phyloP scores from a whole-genome alignment of 2,888 invertebrate species.

The Neoscelio sp. region DNA sequence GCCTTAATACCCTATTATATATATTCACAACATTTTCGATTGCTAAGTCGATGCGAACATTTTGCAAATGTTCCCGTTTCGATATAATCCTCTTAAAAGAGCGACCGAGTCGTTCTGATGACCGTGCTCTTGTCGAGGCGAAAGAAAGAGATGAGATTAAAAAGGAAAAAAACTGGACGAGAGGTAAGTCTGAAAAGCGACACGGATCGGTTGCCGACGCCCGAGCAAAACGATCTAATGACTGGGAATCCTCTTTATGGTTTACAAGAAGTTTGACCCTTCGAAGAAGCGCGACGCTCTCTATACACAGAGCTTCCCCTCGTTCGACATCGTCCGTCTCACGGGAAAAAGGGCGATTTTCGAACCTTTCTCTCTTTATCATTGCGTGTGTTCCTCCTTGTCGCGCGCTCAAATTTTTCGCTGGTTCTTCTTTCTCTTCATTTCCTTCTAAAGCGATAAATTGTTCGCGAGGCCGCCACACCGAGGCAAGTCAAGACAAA shows the following conservation, averaged over 20 bases:
- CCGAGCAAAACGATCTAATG: constrained; percentile 72
- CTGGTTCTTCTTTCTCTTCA: constrained; percentile 32
- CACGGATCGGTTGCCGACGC: constrained; percentile 67
- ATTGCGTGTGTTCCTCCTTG: constrained; percentile 44
- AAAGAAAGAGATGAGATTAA: constrained; percentile 67
- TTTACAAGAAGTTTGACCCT: constrained; percentile 82
- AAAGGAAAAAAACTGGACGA: constrained; percentile 70
- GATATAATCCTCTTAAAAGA: constrained; percentile 74
- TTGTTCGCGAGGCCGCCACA: constrained; percentile 77
- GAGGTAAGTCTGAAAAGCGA: constrained; percentile 64
- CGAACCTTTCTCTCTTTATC: constrained; percentile 46
- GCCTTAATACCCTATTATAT: constrained; percentile 44
- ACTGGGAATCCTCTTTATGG: constrained; percentile 82
- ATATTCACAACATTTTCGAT: constrained; percentile 48
- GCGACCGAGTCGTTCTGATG: constrained; percentile 63
- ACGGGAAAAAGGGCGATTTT: constrained; percentile 63
- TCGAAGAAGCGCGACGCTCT: constrained; percentile 56
- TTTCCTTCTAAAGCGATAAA: constrained; percentile 77
- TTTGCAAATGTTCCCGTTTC: constrained; percentile 30
- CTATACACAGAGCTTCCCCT: constrained; percentile 53
- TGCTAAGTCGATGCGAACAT: constrained; percentile 36
- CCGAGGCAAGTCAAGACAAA: constrained; percentile 79
- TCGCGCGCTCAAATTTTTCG: constrained; percentile 34
- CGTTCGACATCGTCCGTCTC: constrained; percentile 68
- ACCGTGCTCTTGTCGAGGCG: constrained; percentile 39